Conservation (phyloP, 2,888 invertebrate species). For the Andrena bicolor region DNA sequence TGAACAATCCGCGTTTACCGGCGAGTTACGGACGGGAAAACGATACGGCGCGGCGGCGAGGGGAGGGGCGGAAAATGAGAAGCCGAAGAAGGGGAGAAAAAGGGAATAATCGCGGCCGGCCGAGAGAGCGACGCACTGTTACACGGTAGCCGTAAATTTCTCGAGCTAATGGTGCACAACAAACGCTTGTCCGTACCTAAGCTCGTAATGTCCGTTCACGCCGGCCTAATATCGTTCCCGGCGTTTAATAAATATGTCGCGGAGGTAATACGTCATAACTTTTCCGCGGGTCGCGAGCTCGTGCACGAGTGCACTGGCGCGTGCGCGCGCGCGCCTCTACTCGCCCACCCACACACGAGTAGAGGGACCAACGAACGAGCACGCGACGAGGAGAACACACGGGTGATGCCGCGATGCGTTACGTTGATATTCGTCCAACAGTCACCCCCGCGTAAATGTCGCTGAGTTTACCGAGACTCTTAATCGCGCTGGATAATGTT, state of each 20-base stretch:
- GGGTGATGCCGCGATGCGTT: constrained; percentile 40
- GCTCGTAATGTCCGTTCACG: constrained; percentile 76
- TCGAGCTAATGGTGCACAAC: constrained; percentile 78
- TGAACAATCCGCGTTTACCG: neutral
- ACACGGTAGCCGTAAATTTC: constrained; percentile 76
- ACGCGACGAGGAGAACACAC: neutral
- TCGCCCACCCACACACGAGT: constrained; percentile 26
- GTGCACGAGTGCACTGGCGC: constrained; percentile 31
- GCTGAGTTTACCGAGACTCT: constrained; percentile 75
- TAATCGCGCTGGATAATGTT: constrained; percentile 80
- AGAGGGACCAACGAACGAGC: constrained; percentile 1
- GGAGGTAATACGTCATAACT: constrained; percentile 76
- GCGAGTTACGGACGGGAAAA: neutral
- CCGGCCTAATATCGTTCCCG: constrained; percentile 78
- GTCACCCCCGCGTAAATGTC: constrained; percentile 62
- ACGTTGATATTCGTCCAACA: constrained; percentile 49
- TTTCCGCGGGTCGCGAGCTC: constrained; percentile 63
- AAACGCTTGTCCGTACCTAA: constrained; percentile 77
- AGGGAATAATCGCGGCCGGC: constrained; percentile 32
- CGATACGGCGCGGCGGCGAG: neutral
- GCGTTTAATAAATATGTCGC: constrained; percentile 81
- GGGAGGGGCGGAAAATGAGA: neutral
- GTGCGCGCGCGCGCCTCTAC: neutral
- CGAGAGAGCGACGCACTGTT: constrained; percentile 33
- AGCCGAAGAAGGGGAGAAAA: neutral